A percentile compares a stretch with the other conserved stretches of the same genome.
These are phyloP conservation scores for Pyxicephalus adspersus DNA, from an alignment of 2,113 vertebrate genomes.

Conservation along the genomic window DNA sequence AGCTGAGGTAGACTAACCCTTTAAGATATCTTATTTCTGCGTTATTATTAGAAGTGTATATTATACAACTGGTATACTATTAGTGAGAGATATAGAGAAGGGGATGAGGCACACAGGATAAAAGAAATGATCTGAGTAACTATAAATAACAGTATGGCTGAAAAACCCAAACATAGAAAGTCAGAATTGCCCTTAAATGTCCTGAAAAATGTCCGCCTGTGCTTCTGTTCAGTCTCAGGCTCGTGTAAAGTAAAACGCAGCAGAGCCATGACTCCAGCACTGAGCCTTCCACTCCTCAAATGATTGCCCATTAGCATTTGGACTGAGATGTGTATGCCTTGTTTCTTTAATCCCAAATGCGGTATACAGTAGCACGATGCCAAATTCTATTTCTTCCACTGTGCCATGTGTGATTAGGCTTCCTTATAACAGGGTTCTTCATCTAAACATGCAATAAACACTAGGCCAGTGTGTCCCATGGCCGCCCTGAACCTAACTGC, in stretches of 20 bases:
- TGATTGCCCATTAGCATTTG: constrained; percentile 40
- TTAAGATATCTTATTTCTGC: too few relatives aligned
- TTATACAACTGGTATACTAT: too few relatives aligned
- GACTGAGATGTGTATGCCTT: constrained; percentile 26
- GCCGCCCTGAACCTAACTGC: constrained; percentile 32
- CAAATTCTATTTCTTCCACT: constrained; percentile 37
- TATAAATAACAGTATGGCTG: background rate
- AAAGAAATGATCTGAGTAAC: too few relatives aligned
- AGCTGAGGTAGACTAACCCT: too few relatives aligned
- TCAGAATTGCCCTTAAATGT: constrained; percentile 31
- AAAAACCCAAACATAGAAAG: constrained; percentile 15
- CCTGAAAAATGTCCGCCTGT: constrained; percentile 11
- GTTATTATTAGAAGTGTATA: too few relatives aligned
- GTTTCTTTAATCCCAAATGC: constrained; percentile 41
- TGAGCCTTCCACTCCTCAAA: constrained; percentile 13
- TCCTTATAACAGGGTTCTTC: constrained; percentile 30
- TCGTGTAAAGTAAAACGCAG: constrained; percentile 8
- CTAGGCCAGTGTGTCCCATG: constrained; percentile 46
- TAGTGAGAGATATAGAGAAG: too few relatives aligned
- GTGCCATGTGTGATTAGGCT: constrained; percentile 36
- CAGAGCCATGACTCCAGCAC: background rate
- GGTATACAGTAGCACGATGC: constrained; percentile 43
- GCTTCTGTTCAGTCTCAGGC: constrained; percentile 21
- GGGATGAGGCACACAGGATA: too few relatives aligned
- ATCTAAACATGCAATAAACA: constrained; percentile 48